phyloP scores from a whole-genome alignment of 2,888 invertebrate species.

The Zaprionus lineosus region DNA sequence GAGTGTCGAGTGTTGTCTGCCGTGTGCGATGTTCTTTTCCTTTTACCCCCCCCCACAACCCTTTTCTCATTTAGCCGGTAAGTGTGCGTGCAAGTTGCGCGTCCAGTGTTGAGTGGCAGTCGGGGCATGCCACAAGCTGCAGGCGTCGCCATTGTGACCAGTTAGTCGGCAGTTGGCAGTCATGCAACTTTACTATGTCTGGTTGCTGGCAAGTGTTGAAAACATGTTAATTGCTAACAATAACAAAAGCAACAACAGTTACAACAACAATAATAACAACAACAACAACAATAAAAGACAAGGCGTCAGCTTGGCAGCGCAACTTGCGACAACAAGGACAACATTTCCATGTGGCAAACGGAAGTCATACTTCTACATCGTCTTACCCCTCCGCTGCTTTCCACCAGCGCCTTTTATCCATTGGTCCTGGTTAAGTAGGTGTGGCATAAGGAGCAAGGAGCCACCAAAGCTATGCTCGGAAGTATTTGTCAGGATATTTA shows the following conservation, averaged over 20 bases:
- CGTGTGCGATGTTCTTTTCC: neutral
- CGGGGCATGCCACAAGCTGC: slow-evolving; percentile 57
- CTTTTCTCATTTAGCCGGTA: slow-evolving; percentile 16
- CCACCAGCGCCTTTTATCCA: no score
- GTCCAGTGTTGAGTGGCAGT: slow-evolving; percentile 63
- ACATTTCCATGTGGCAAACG: slow-evolving; percentile 59
- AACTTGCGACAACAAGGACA: slow-evolving; percentile 38
- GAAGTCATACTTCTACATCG: slow-evolving; percentile 43
- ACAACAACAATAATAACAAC: slow-evolving; percentile 12
- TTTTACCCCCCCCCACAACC: no score
- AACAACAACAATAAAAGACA: slow-evolving; percentile 11
- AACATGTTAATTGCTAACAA: slow-evolving; percentile 75
- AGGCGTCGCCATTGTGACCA: slow-evolving; percentile 59
- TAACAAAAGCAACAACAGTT: slow-evolving; percentile 54
- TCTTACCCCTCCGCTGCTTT: neutral
- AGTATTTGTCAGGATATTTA: slow-evolving; percentile 74
- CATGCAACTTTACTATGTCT: slow-evolving; percentile 45
- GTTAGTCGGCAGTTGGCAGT: slow-evolving; percentile 29
- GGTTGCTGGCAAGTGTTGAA: slow-evolving; percentile 68
- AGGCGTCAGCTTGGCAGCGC: slow-evolving; percentile 50
- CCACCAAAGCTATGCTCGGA: slow-evolving; percentile 50
- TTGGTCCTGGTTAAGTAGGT: slow-evolving; percentile 33
- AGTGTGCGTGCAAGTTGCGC: slow-evolving; percentile 53
- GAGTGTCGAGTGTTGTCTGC: slow-evolving; percentile 1
- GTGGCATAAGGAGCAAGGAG: slow-evolving; percentile 18